Base-by-base conservation (phyloP, 2,113 vertebrate species). In the Clarias macrocephalus region DNA sequence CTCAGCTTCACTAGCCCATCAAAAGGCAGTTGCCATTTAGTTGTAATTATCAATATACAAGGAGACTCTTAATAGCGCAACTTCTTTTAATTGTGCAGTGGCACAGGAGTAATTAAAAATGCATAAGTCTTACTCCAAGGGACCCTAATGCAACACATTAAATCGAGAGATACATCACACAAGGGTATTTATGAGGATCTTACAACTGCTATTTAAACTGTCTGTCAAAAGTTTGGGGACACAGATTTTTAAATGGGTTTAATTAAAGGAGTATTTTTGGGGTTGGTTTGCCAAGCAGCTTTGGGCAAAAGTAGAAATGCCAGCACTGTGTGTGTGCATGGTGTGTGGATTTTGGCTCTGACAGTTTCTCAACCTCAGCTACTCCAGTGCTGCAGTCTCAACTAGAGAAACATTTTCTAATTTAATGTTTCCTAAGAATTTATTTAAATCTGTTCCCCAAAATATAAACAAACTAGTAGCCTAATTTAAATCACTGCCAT, bases 21-120 rank as follows among this genome's bases (percentile, higher is more conserved):
- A 62, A 82, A 82, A 82, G 21, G 57, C 33, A 70, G 42, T 83
- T 68, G 25, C 63, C 48, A 83, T 70, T 83, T 68, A 83, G 65
- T 33, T 70, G 18, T 56, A 70, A 68, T 83, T 3, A 84, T 54
- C 79, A 80, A 80, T 79, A 59, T 80, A 80, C 77, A 81, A 62
- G 30, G 28, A 80, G 77, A 80, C 18, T 59, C 30, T 81, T 81
- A 81, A 81, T 81, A 62, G 57, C 79, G 37, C 79, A 37, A 81
- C 79, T 42, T 81, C 79, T 62, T 37, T 81, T 81, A 62, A 62
- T 81, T 62, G 79, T 81, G 12, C 5, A 60, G 15, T 81, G 79
- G 79, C 28, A 81, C 56, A 62, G 30, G 57, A 81, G 57, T 81
- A 81, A 62, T 81, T 81, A 81, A 62, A 37, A 33, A 81, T 62